Conservation (phyloP, 2,797 vertebrate species). For the Brachyrhaphis roseni region DNA sequence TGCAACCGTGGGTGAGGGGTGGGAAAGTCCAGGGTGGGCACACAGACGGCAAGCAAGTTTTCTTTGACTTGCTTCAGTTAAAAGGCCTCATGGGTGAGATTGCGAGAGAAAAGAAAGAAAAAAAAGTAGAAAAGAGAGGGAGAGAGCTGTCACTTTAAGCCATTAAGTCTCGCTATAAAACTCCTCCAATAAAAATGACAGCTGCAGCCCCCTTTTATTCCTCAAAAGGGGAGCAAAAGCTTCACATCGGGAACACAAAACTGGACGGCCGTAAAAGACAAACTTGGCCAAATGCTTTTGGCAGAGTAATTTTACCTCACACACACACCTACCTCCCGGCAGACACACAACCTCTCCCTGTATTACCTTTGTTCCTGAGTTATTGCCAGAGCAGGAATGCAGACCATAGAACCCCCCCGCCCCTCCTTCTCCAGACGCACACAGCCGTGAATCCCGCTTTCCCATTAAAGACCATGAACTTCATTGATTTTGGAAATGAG, state of each 20-base stretch:
- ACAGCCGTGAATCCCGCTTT: slow-evolving; percentile 66
- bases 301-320: slow-evolving; percentile 55
- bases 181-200: slow-evolving; percentile 85
- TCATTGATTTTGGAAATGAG: slow-evolving; percentile 59
- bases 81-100: slow-evolving; percentile 56
- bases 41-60: slow-evolving; percentile 43
- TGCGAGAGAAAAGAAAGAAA: slow-evolving; percentile 17
- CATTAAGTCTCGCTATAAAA: slow-evolving; percentile 82
- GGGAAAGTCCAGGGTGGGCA: slow-evolving; percentile 53
- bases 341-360: slow-evolving; percentile 64
- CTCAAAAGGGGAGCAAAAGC: slow-evolving; percentile 77
- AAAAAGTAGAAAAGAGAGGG: slow-evolving; percentile 28
- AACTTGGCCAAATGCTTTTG: slow-evolving; percentile 80
- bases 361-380: slow-evolving; percentile 82
- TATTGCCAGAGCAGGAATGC: slow-evolving; percentile 76
- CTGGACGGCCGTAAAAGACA: slow-evolving; percentile 80
- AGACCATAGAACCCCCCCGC: slow-evolving; percentile 31
- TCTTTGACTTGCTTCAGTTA: slow-evolving; percentile 68
- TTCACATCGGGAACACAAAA: slow-evolving; percentile 79
- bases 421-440: slow-evolving; percentile 40
- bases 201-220: slow-evolving; percentile 74
- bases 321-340: slow-evolving; percentile 49
- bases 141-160: slow-evolving; percentile 79
- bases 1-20: slow-evolving; percentile 37
- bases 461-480: slow-evolving; percentile 80